phyloP scores from a whole-genome alignment of 2,888 invertebrate species.

The Lasioglossum marginatum region DNA sequence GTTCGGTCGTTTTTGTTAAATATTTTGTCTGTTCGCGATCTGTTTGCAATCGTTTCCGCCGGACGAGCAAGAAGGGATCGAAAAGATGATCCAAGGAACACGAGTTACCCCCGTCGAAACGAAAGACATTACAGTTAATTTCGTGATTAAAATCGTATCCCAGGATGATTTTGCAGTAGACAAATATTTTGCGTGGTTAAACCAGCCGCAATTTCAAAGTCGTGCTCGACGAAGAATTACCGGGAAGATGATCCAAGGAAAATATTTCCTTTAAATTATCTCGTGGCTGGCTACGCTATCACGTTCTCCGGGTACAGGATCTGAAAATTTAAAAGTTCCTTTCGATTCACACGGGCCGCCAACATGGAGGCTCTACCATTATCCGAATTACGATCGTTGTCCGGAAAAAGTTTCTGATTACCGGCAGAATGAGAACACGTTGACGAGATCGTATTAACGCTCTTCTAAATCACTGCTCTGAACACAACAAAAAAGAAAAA shows the following conservation, averaged over 20 bases:
- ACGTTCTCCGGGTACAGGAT: background rate
- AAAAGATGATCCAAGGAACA: background rate
- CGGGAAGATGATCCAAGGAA: conserved; percentile 2
- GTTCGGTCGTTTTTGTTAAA: background rate
- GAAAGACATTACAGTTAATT: conserved; percentile 6
- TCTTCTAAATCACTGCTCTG: background rate
- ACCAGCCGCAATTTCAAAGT: background rate
- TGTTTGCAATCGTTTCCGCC: background rate
- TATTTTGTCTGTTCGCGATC: background rate
- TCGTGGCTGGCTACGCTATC: background rate
- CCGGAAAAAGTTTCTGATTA: background rate
- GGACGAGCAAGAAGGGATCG: background rate
- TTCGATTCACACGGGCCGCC: background rate
- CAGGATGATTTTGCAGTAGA: conserved; percentile 1
- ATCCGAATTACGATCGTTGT: background rate
- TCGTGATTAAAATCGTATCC: conserved; percentile 7
- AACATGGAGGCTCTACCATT: background rate
- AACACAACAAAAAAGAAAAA: background rate
- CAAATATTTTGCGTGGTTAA: conserved; percentile 4
- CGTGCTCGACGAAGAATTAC: conserved; percentile 3
- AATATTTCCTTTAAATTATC: conserved; percentile 31
- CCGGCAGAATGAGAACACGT: background rate
- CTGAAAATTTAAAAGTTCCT: conserved; percentile 8
- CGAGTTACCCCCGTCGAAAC: background rate
- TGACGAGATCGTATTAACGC: background rate